Base-by-base conservation (phyloP, 2,797 vertebrate genomes). In the Pseudochaenichthys georgianus region DNA sequence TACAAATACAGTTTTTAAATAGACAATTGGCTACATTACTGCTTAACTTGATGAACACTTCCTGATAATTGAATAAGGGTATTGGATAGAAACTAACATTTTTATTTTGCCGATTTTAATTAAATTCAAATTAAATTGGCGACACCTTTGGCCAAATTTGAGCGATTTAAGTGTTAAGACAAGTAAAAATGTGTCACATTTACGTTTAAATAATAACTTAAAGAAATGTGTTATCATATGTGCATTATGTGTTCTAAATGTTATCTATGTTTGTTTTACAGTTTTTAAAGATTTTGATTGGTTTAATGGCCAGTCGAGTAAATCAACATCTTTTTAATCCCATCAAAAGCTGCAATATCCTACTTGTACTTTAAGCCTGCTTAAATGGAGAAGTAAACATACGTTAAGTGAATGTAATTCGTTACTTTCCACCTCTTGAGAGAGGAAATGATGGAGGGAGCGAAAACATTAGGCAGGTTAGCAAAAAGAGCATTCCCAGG, bases 401-500 rank as follows among this genome's bases (percentile, higher is more conserved):
- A 54, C 70, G 71, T 70, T 57, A 69, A 82, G 65, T 59, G 13
- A 70, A 80, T 79, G 69, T 60, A 70, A 85, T 90, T 75, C 84
- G 77, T 84, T 73, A 53, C 71, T 75, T 87, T 90, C 57, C 77
- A 72, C 54, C 53, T 58, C 77, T 42, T 57, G 62, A 69, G 77
- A 80, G 72, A 73, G 81, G 64, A 86, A 87, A 82, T 77, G 73
- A 78, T 80, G 60, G 75, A 55, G 79, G 68, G 42, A 80, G 81
- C 66, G 64, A 83, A 84, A 88, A 82, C n/a, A 59, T 78, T 78
- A 57, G 70, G 69, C 88, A 89, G 89, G 89, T 92, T 84, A 81
- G 85, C 80, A 34, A 23, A 84, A 80, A 92, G 87, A 88, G 78
- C 87, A 87, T 93, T 92, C 87, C 85, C 89, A 90, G 89, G 88